A percentile compares a stretch with the other conserved stretches of the same genome.
These are phyloP conservation scores for Rhinogobius similis DNA, from an alignment of 2,113 vertebrate genomes.

Conservation along the genomic window DNA sequence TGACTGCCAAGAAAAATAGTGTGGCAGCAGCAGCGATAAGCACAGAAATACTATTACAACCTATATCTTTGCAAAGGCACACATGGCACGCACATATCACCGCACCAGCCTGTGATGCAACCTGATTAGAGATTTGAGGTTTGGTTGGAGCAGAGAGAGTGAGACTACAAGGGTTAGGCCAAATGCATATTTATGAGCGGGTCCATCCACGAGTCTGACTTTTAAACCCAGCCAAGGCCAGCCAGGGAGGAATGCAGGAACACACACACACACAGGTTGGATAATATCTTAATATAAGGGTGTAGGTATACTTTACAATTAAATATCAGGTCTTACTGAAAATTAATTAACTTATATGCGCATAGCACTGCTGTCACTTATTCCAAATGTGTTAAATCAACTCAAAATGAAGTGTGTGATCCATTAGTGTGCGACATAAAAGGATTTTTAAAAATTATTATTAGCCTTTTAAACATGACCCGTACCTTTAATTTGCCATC, in stretches of 20 bases:
- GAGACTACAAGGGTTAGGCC: constrained; percentile 68
- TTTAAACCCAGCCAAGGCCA: constrained; percentile 67
- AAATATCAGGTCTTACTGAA: too few species aligned
- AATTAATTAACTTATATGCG: too few species aligned
- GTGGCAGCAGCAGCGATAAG: background rate
- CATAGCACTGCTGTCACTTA: too few species aligned
- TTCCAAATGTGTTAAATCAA: too few species aligned
- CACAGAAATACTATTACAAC: background rate
- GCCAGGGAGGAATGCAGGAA: constrained; percentile 60
- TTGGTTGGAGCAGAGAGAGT: constrained; percentile 58
- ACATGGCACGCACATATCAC: constrained; percentile 5
- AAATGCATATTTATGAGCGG: constrained; percentile 78
- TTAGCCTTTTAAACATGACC: too few species aligned
- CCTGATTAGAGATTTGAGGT: constrained; percentile 61
- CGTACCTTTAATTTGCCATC: too few species aligned
- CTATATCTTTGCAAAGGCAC: constrained; percentile 28
- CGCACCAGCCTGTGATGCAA: constrained; percentile 14
- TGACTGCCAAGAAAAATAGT: constrained; percentile 16
- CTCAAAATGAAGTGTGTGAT: too few species aligned
- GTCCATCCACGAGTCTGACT: constrained; percentile 68
- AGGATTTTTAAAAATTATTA: too few species aligned
- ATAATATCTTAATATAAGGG: too few species aligned
- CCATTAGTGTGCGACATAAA: too few species aligned
- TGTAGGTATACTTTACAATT: too few species aligned
- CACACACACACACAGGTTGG: too few species aligned